Base-by-base conservation (phyloP, 2,888 invertebrate species). In the Molanna angustata region DNA sequence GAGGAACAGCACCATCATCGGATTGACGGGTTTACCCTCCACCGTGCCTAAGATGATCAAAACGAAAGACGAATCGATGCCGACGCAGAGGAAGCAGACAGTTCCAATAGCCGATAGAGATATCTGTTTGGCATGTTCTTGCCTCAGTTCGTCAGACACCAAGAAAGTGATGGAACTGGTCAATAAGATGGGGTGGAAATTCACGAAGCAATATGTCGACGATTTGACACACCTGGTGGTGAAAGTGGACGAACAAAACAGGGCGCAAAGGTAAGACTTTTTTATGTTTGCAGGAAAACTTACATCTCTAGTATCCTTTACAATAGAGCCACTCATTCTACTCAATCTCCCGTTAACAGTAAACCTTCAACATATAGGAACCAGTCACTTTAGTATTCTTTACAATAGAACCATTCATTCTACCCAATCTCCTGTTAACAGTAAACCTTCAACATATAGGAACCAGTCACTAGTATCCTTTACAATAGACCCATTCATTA, bases 211-310 rank as follows among this genome's bases (percentile, higher is more conserved):
- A 54, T 76, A 70, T 58, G 63, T 65, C 2, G 65, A 64, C 7
- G 69, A 71, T 6, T 51, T 76, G 49, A 74, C 76, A 3, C 77
- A 77, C 66, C 63, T 77, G 33, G 70, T 77, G 43, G 74, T 76
- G 4, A 65, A 68, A 32, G 73, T 74, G 3, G 74, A 76, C 61
- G 69, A 73, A 9, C 69, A 73, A 47, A 72, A 71, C 27, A 69
- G 64, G 56, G 68, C 73, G 6, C 70, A 74, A 61, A 70, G 77
- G 76, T 76, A 64, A 46, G 47, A 17, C 18, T 11, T n/a, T n/a
- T n/a, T n/a, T n/a, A n/a, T n/a, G n/a, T n/a, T n/a, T n/a, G n/a
- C n/a, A n/a, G n/a, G n/a, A n/a, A n/a, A n/a, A n/a, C n/a, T n/a
- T n/a, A n/a, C n/a, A n/a, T n/a, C n/a, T n/a, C n/a, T n/a, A n/a